Evolutionary conservation across 2,888 invertebrate species (phyloP), one percentile per base, ranked within the genome.

Genomic region (Serrognathus titanus): DNA sequence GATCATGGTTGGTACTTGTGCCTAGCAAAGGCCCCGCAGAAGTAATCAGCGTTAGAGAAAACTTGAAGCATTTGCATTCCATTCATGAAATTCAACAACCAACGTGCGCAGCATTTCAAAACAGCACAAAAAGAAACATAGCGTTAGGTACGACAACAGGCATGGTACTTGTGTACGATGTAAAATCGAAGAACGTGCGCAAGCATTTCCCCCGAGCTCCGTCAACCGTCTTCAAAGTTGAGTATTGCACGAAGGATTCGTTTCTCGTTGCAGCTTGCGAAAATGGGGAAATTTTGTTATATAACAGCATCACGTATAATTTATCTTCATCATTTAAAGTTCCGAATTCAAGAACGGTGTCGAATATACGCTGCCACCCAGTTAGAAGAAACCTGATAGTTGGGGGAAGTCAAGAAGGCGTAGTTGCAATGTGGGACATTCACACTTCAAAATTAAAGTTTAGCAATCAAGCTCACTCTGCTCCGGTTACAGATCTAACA

Each of bases 401-500:
- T 3, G 73, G 69, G 3, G 76, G 76, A 5, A 75, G 75, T 55
- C 70, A 72, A 35, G 76, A 76, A 61, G 77, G 78, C 0, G 62
- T 74, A 11, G 71, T 77, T 3, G 71, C 66, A n/a, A 69, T 75
- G 37, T 77, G 76, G 76, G 77, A 77, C 61, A 71, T 69, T 6
- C 74, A 76, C 52, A 64, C 64, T 2, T 72, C 68, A 51, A 71
- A 70, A 59, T 61, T 65, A 2, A 70, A 69, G 51, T 72, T 69
- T 55, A 63, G 61, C 36, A 63, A 63, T 8, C 68, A 70, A 31
- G 78, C 81, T 5, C 85, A 85, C 65, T 80, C 80, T 12, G 82
- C 83, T 2, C 81, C 82, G 1, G 81, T 84, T n/a, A 82, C 82
- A 62, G 81, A 82, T 62, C 76, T 84, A 55, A 74, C 79, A 36